Conservation (phyloP, 2,888 invertebrate genomes). For the Hydraecia micacea region DNA sequence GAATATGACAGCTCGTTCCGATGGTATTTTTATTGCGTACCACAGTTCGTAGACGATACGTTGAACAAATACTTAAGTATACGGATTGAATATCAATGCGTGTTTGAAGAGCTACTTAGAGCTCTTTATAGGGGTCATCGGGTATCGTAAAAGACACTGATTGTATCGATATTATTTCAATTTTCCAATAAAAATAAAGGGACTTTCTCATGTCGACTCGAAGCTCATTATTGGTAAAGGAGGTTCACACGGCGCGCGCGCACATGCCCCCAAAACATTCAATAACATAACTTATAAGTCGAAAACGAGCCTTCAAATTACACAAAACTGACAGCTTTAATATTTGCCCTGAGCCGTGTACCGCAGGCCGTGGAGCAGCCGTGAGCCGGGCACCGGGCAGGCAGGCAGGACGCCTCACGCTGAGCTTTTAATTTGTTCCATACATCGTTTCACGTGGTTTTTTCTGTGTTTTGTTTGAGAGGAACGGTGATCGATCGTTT, state of each 20-base stretch:
- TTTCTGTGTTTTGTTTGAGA: constrained; percentile 88
- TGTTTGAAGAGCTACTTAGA: constrained; percentile 69
- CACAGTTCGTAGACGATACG: constrained; percentile 57
- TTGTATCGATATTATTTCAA: constrained; percentile 81
- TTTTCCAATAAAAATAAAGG: constrained; percentile 74
- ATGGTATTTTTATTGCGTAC: constrained; percentile 75
- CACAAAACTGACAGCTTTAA: constrained; percentile 89
- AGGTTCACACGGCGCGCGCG: constrained; percentile 78
- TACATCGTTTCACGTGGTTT: constrained; percentile 87
- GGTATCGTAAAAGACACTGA: constrained; percentile 76
- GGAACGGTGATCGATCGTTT: constrained; percentile 88
- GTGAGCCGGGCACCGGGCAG: background rate
- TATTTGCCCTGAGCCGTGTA: constrained; percentile 85
- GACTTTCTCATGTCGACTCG: constrained; percentile 75
- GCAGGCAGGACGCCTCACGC: constrained; percentile 82
- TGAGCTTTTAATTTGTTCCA: constrained; percentile 90
- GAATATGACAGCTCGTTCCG: constrained; percentile 75
- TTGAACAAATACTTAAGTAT: constrained; percentile 72
- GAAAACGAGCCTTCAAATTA: constrained; percentile 88
- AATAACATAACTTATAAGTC: constrained; percentile 88
- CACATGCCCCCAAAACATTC: constrained; percentile 83
- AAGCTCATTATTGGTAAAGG: constrained; percentile 75
- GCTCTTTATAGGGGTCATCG: constrained; percentile 75
- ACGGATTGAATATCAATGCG: constrained; percentile 72
- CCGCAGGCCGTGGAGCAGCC: constrained; percentile 66